Base-by-base conservation (phyloP, 2,797 vertebrate species). In the Odontamblyopus rebecca region DNA sequence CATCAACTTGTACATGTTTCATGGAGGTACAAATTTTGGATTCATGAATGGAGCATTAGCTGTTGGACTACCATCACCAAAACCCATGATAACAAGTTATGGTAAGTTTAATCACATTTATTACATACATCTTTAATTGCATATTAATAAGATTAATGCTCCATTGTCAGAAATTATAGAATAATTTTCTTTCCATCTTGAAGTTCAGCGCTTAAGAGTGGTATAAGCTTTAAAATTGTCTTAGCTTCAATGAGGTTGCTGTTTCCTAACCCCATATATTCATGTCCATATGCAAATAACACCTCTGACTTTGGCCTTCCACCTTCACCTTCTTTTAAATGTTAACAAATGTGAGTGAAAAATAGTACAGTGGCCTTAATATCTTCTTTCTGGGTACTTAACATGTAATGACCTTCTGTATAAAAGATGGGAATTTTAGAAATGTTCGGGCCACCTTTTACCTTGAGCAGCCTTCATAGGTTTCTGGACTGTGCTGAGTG, bases 1-100 rank as follows among this genome's bases (percentile, higher is more conserved):
- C 51, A 93, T 97, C 86, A 97, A 97, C 68, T 90, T 97, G 60
- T 98, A 97, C 91, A 97, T 97, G 96, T 97, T 97, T 86, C 96
- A 98, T 0, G 96, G 96, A 53, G 96, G 96, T 69, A 97, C 96
- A 57, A 97, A 97, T 88, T 98, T 98, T 16, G 96, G 96, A 61
- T 97, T 97, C 88, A 95, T 96, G 89, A 96, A 62, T 0, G 95
- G 96, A 11, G 95, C 95, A 0, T 57, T 93, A 71, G 91, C 93
- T 0, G 51, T 78, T 11, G 82, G 72, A 62, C 50, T 81, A 0
- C 77, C 71, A 0, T 27, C 66, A 1, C 79, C 85, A 15, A 86
- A 83, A 70, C 71, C 86, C 5, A 90, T 91, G 83, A 77, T 92
- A 3, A 91, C 89, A 4, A 92, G 83, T 70, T 92, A 90, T 2